Evolutionary conservation across 2,888 invertebrate genomes (phyloP).

Genomic region (Chymomyza procnemis): DNA sequence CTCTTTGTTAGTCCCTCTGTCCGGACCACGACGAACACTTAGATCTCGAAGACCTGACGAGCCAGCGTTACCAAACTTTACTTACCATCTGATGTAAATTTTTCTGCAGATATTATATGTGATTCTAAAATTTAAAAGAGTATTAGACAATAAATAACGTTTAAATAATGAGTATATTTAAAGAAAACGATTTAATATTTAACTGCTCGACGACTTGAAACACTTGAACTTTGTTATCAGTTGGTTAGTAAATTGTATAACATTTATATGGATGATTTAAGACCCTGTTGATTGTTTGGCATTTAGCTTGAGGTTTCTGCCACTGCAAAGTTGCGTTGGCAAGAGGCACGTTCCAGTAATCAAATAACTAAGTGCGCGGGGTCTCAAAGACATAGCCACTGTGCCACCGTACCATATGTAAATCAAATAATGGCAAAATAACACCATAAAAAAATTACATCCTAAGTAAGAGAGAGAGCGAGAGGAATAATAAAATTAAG

Average conservation of each 20-base stretch:
- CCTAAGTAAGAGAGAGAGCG: too few species aligned
- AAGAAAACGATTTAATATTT: too few species aligned
- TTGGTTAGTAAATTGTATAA: neutral
- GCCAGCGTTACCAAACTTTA: too few species aligned
- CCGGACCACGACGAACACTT: too few species aligned
- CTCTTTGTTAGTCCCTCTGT: too few species aligned
- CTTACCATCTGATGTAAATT: too few species aligned
- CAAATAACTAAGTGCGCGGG: neutral
- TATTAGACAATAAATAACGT: too few species aligned
- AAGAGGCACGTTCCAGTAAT: neutral
- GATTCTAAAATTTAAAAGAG: too few species aligned
- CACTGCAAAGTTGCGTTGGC: neutral
- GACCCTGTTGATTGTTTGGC: neutral
- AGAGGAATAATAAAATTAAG: constrained; percentile 3
- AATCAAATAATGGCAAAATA: constrained; percentile 21
- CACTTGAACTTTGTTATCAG: constrained; percentile 3
- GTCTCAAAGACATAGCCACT: neutral
- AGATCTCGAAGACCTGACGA: too few species aligned
- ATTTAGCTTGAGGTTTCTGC: neutral
- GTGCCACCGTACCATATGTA: constrained; percentile 18
- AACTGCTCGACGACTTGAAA: neutral
- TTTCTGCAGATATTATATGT: too few species aligned
- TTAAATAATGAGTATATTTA: too few species aligned
- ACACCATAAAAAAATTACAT: neutral
- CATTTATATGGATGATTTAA: neutral